A percentile compares a stretch with the other conserved stretches of the same genome.
phyloP scores from a whole-genome alignment of 2,797 vertebrate species.

The Hydrophis major region DNA sequence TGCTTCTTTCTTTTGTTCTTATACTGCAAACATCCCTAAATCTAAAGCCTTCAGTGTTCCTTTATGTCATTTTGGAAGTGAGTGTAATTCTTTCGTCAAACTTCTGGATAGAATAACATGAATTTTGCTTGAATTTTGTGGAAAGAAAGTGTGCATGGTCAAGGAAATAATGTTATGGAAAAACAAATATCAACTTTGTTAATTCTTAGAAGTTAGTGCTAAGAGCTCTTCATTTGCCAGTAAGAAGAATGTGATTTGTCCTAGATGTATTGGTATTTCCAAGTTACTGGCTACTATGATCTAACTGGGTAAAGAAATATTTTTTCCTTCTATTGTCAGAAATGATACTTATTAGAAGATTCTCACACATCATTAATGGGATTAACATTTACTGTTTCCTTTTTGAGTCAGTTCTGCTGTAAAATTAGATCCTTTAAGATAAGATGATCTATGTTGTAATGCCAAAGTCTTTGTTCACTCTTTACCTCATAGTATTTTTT shows the following conservation, averaged over 20 bases:
- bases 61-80: slow-evolving; percentile 1
- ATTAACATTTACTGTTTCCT: slow-evolving; percentile 13
- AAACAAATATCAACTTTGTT: background rate
- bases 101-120: background rate
- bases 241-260: background rate
- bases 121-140: background rate
- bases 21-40: background rate
- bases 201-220: background rate
- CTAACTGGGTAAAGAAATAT: background rate
- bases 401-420: slow-evolving; percentile 20
- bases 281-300: background rate
- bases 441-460: background rate
- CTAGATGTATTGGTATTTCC: background rate
- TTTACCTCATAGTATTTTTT: slow-evolving; percentile 15
- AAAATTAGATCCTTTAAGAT: background rate
- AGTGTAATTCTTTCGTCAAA: background rate
- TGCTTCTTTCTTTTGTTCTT: background rate
- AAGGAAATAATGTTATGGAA: background rate
- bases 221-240: background rate
- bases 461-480: slow-evolving; percentile 13
- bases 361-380: slow-evolving; percentile 10
- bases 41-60: background rate
- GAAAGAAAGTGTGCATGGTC: background rate
- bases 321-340: background rate
- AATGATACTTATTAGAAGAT: background rate